phyloP scores from a whole-genome alignment of 2,113 vertebrate genomes.

The Xyrauchen texanus region DNA sequence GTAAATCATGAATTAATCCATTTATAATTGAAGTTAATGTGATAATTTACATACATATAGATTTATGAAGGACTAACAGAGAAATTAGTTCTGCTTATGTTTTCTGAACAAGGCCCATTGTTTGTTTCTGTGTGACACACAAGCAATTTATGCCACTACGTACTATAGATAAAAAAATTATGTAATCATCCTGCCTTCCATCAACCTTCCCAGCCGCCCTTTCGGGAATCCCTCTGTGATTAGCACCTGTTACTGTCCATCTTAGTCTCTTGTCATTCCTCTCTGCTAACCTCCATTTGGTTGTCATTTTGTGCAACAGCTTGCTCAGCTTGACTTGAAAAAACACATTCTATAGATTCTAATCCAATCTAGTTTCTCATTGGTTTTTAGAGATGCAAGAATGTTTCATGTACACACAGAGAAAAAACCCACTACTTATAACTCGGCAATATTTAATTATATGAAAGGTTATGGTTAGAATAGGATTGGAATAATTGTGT shows the following conservation, averaged over 20 bases:
- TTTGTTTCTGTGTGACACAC: constrained; percentile 33
- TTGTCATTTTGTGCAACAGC: constrained; percentile 23
- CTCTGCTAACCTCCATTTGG: constrained; percentile 20
- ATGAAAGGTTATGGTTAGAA: neutral
- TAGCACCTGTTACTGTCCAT: constrained; percentile 75
- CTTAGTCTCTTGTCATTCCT: constrained; percentile 29
- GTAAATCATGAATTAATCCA: too few relatives aligned
- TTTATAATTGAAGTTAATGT: too few relatives aligned
- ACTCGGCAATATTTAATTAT: neutral
- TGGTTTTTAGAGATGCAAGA: neutral
- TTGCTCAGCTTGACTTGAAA: constrained; percentile 13
- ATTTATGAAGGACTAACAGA: too few relatives aligned
- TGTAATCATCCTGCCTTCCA: constrained; percentile 66
- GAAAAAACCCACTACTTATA: constrained; percentile 6
- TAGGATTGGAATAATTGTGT: neutral
- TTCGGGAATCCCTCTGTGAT: constrained; percentile 72
- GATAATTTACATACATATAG: too few relatives aligned
- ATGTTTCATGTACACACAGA: constrained; percentile 4
- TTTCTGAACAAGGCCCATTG: too few relatives aligned
- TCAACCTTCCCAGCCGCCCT: constrained; percentile 49
- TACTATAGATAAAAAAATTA: constrained; percentile 68
- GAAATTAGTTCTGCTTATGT: too few relatives aligned
- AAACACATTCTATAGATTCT: constrained; percentile 4
- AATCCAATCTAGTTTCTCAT: neutral
- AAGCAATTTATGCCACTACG: constrained; percentile 39